Evolutionary conservation across 1,140 invertebrate species (phyloP).

Genomic region (Drosophila sp.): DNA sequence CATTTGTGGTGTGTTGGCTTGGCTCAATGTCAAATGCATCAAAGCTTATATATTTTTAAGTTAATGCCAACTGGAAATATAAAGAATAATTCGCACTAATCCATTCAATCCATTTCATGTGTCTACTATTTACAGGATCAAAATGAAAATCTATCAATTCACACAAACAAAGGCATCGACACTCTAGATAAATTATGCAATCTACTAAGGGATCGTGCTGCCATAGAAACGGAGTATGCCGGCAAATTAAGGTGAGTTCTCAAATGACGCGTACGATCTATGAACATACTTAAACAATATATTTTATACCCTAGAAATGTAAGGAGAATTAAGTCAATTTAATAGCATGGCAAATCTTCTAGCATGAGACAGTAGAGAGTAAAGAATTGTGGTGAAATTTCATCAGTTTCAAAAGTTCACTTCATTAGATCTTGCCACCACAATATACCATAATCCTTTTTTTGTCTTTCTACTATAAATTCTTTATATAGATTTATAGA

Average conservation of each 20-base stretch:
- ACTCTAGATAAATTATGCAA: slow-evolving; percentile 97
- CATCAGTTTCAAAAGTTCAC: too few species aligned
- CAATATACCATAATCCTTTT: too few species aligned
- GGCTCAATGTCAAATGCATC: slow-evolving; percentile 51
- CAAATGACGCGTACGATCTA: not conserved
- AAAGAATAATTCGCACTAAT: slow-evolving; percentile 39
- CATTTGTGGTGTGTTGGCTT: slow-evolving; percentile 28
- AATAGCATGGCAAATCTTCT: too few species aligned
- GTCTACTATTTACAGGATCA: slow-evolving; percentile 92
- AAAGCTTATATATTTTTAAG: slow-evolving; percentile 4
- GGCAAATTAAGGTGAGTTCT: slow-evolving; percentile 93
- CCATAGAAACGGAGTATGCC: slow-evolving; percentile 98
- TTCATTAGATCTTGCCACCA: too few species aligned
- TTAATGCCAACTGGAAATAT: not conserved
- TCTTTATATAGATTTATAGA: too few species aligned
- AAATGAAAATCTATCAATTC: slow-evolving; percentile 96
- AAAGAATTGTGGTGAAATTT: too few species aligned
- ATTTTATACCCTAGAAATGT: too few species aligned
- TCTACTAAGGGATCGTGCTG: slow-evolving; percentile 96
- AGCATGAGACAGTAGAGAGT: not conserved
- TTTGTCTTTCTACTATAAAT: too few species aligned
- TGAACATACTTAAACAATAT: too few species aligned
- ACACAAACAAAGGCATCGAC: slow-evolving; percentile 98
- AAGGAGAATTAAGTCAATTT: too few species aligned
- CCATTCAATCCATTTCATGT: slow-evolving; percentile 57